Base-by-base conservation (phyloP, 2,888 invertebrate species). In the Leptogaster cylindrica region DNA sequence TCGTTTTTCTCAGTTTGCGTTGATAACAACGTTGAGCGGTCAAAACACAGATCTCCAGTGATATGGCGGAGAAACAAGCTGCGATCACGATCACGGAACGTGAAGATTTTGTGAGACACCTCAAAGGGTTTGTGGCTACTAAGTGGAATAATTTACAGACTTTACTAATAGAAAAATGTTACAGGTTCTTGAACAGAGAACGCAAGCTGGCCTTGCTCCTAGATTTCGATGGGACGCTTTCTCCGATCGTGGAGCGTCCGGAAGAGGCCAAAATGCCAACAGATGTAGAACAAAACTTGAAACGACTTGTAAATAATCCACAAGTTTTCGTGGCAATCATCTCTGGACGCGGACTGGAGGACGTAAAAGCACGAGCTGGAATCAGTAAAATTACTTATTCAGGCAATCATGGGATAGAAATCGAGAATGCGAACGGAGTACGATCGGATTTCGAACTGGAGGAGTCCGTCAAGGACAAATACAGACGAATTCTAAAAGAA, bases 161-260 rank as follows among this genome's bases (percentile, higher is more conserved):
- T n/a, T n/a, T n/a, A n/a, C n/a, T n/a, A n/a, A n/a, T n/a, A n/a
- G n/a, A n/a, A n/a, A n/a, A 23, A 20, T 46, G 2, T 18, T n/a
- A 52, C 64, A 80, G 80, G 25, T 80, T 75, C 39, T 68, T 89
- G 72, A 87, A 86, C 63, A 82, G 83, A 44, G 83, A 85, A 16
- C 83, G 86, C 73, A 88, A 88, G 75, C 77, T 90, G 73, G 89
- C 89, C 0, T 79, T 91, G 2, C 77, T 90, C 1, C 77, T 90
- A 73, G 90, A 91, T 76, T 91, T 89, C 74, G 90, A 91, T 78
- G 90, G 90, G 50, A 90, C 90, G 3, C 77, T 91, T 71, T 89
- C 90, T 0, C 88, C 89, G 1, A 86, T 91, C 52, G 87, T 88
- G 0, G 86, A 87, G 3, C 89, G 89, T 80, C 90, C 90, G 1